A percentile compares a stretch with the other conserved stretches of the same genome.
Evolutionary conservation across 2,888 invertebrate species (phyloP).

Genomic region (Sarcophaga subvicina): DNA sequence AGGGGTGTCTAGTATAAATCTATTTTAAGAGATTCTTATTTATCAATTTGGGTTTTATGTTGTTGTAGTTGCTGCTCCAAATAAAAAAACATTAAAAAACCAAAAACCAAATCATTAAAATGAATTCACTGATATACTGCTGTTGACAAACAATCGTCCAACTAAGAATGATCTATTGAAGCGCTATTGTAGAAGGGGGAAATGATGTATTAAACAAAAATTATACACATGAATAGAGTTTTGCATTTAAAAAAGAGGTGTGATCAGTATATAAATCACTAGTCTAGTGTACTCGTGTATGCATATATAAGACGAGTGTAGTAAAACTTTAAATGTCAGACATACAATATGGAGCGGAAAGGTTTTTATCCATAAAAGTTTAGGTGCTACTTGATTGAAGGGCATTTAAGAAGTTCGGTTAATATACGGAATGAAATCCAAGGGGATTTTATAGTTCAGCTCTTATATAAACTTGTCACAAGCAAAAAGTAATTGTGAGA

Average conservation of each 20-base stretch:
- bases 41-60: constrained; percentile 24
- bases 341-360: too few relatives aligned
- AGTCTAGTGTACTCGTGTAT: too few relatives aligned
- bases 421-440: too few relatives aligned
- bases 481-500: too few relatives aligned
- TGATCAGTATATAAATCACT: neutral
- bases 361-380: too few relatives aligned
- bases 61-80: neutral
- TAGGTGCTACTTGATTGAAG: too few relatives aligned
- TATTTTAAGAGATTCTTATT: constrained; percentile 34
- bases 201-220: neutral
- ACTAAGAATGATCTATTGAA: constrained; percentile 56
- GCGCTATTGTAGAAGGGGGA: too few relatives aligned
- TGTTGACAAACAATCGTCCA: constrained; percentile 27
- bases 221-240: neutral
- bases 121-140: neutral
- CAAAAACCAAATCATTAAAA: neutral
- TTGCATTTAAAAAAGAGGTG: neutral
- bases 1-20: constrained; percentile 14
- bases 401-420: too few relatives aligned
- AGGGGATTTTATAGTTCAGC: too few relatives aligned
- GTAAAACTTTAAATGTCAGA: too few relatives aligned
- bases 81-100: neutral
- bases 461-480: too few relatives aligned
- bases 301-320: too few relatives aligned